Percentiles rank a stretch among this genome's conserved stretches.
These are phyloP conservation scores for Uloborus plumipes DNA, from an alignment of 2,888 invertebrate species.

Conservation along the genomic window DNA sequence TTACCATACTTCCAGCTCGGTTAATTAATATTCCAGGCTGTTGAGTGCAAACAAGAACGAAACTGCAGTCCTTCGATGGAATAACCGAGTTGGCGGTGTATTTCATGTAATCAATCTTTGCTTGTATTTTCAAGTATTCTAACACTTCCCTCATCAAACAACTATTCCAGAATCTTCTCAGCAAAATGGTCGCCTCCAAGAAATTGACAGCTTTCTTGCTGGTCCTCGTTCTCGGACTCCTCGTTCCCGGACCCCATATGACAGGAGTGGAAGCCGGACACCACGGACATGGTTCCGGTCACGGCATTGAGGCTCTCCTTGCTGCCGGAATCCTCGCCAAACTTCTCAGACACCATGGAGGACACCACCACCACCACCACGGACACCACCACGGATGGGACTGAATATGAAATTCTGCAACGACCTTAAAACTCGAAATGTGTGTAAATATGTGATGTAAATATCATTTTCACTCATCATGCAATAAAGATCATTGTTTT, in stretches of 20 bases:
- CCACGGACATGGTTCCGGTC: constrained; percentile 7
- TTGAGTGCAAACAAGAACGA: no score
- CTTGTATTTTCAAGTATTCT: no score
- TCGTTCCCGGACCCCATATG: constrained; percentile 43
- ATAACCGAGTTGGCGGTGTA: no score
- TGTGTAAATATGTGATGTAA: constrained; percentile 30
- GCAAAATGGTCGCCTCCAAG: constrained; percentile 31
- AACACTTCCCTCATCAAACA: no score
- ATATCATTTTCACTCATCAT: constrained; percentile 11
- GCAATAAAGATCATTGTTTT: no score
- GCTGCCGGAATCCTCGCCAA: constrained; percentile 55
- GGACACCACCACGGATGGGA: constrained; percentile 24
- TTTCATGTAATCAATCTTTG: no score
- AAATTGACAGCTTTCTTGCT: constrained; percentile 23
- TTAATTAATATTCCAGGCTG: no score
- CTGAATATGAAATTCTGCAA: neutral
- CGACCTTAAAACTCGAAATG: no score
- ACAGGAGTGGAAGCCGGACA: constrained; percentile 29
- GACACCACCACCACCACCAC: constrained; percentile 43
- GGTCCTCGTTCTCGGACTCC: constrained; percentile 29
- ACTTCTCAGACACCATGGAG: constrained; percentile 29
- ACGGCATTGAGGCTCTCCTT: constrained; percentile 31
- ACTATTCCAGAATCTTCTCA: no score
- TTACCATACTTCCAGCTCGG: no score
- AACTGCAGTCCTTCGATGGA: no score